A percentile compares a stretch with the other conserved stretches of the same genome.
phyloP scores from a whole-genome alignment of 2,113 vertebrate species.

The Corythoichthys haematopterus region DNA sequence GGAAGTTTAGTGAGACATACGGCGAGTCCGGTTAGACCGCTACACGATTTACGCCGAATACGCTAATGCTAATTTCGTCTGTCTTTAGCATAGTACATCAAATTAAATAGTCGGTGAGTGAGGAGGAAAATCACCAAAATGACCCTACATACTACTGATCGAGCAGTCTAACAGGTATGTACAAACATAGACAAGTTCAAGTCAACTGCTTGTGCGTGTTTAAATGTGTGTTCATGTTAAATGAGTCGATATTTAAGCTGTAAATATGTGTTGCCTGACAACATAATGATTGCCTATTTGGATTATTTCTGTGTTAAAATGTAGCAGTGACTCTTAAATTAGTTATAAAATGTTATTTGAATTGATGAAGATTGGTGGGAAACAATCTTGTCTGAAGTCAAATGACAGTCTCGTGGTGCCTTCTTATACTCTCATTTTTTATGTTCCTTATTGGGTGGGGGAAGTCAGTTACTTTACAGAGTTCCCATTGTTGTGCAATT shows the following conservation, averaged over 20 bases:
- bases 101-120: background rate
- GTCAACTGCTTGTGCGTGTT: background rate
- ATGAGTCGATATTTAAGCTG: background rate
- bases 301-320: background rate
- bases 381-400: conserved; percentile 11
- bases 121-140: conserved; percentile 16
- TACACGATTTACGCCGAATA: conserved; percentile 14
- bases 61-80: conserved; percentile 25
- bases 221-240: background rate
- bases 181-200: background rate
- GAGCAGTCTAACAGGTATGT: conserved; percentile 7
- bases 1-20: no score
- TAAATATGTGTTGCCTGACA: background rate
- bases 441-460: conserved; percentile 25
- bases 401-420: conserved; percentile 54
- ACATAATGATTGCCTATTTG: background rate
- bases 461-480: conserved; percentile 9
- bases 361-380: background rate
- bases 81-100: background rate
- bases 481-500: conserved; percentile 15
- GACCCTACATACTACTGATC: conserved; percentile 15
- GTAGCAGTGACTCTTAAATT: background rate
- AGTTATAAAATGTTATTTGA: background rate
- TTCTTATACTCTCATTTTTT: conserved; percentile 9
- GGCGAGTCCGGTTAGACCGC: background rate